These are phyloP conservation scores for Procambarus clarkii DNA, from an alignment of 1,140 invertebrate genomes.

Conservation along the genomic window DNA sequence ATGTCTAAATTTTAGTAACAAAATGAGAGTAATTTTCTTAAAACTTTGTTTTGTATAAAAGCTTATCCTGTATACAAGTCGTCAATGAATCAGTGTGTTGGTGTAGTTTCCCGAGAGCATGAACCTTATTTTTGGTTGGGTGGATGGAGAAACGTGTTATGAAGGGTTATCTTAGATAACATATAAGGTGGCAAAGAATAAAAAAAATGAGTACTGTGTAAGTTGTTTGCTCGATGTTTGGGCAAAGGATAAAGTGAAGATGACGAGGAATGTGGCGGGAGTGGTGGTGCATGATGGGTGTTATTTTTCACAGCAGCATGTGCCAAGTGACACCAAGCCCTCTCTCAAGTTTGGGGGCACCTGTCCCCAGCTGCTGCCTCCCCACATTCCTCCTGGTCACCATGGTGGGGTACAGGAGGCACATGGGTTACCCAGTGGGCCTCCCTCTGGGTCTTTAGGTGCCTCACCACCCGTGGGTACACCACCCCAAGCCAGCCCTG, in stretches of 20 bases:
- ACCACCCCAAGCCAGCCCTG: conserved; percentile 62
- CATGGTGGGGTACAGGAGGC: conserved; percentile 59
- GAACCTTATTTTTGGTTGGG: background rate
- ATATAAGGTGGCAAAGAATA: background rate
- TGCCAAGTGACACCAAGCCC: conserved; percentile 65
- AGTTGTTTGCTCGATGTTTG: background rate
- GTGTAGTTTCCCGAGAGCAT: background rate
- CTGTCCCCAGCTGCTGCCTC: conserved; percentile 50
- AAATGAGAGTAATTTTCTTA: background rate
- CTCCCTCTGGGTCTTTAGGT: conserved; percentile 56
- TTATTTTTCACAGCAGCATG: conserved; percentile 64
- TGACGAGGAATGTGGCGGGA: conserved; percentile 11
- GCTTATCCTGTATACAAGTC: background rate
- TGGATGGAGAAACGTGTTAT: background rate
- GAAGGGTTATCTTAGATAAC: background rate
- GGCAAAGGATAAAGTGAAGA: background rate
- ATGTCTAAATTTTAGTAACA: background rate
- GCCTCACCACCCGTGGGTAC: conserved; percentile 59
- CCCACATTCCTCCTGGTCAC: conserved; percentile 51
- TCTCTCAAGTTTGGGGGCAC: conserved; percentile 57
- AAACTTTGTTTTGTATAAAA: background rate
- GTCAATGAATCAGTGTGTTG: background rate
- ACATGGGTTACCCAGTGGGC: conserved; percentile 62
- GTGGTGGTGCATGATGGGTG: conserved; percentile 60
- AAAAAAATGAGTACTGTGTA: background rate